Evolutionary conservation across 2,888 invertebrate species (phyloP), one percentile per base, ranked within the genome.

Genomic region (Phanerotoma sp.): DNA sequence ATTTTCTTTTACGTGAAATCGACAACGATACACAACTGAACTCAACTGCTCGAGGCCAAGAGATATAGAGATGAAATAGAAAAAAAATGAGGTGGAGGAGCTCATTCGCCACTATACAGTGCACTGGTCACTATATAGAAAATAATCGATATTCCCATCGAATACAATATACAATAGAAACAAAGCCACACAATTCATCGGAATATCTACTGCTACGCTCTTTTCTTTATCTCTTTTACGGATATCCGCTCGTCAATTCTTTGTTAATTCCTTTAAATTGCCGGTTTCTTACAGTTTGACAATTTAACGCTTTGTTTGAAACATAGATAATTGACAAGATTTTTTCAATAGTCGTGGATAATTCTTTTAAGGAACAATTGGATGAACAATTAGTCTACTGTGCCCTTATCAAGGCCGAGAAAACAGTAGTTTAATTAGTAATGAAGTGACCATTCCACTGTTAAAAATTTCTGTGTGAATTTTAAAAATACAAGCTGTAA

Each of bases 1-100:
- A 60, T 59, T 57, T 59, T 58, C 38, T 48, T 54, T 59, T 56
- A 54, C 44, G 37, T 32, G 51, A 53, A 54, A 51, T 57, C 41
- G 38, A 33, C 48, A 22, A 25, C 21, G 21, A 18, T 33, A 40
- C 41, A 32, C 7, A 15, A 53, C 28, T n/a, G n/a, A n/a, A n/a
- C n/a, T n/a, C n/a, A n/a, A n/a, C n/a, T n/a, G n/a, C n/a, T 35
- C 9, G 32, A 30, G 52, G 33, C 11, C 21, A 21, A 13, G 21
- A 35, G n/a, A 25, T n/a, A 47, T 2, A 47, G 21, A 32, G 9
- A 28, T 2, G 28, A 6, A 42, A 42, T 18, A 3, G 16, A 16
- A 33, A 20, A 33, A 7, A 21, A 30, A 33, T 9, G 13, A 3
- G 44, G 30, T 32, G 18, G 13, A 38, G 16, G 38, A 33, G 15